A percentile compares a stretch with the other conserved stretches of the same genome.
Evolutionary conservation across 2,888 invertebrate genomes (phyloP).

Genomic region (Escarpia spicata): DNA sequence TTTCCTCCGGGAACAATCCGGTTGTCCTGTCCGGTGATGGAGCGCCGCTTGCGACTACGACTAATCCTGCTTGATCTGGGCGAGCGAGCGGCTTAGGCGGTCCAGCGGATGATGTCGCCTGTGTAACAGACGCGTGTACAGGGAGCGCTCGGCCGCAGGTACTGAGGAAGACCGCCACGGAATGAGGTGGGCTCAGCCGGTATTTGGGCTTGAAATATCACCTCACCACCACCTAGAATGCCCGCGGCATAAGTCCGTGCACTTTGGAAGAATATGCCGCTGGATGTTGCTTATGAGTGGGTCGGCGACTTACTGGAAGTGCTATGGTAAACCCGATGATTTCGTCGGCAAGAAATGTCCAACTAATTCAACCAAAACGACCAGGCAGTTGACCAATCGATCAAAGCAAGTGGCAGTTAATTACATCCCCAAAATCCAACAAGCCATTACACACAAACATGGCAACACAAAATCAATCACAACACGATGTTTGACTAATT

Average conservation of each 20-base stretch:
- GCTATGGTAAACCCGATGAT: neutral
- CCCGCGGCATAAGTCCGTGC: neutral
- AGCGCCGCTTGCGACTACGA: neutral
- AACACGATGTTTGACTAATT: no score
- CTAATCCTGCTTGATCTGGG: neutral
- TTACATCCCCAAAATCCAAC: neutral
- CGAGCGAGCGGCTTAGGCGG: neutral
- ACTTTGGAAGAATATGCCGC: neutral
- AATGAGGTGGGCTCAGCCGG: neutral
- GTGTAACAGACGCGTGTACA: neutral
- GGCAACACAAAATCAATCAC: no score
- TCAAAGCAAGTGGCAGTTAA: neutral
- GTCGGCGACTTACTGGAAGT: neutral
- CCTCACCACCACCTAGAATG: neutral
- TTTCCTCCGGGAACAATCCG: neutral
- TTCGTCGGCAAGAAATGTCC: neutral
- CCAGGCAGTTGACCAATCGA: neutral
- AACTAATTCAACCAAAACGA: neutral
- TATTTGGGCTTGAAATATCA: neutral
- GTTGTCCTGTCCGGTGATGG: neutral
- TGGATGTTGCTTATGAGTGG: neutral
- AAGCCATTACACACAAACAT: no score
- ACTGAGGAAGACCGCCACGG: neutral
- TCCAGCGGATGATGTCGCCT: neutral
- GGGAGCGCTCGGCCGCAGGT: neutral